These are phyloP conservation scores for Chymomyza costata DNA, from an alignment of 1,140 invertebrate species.

Conservation along the genomic window DNA sequence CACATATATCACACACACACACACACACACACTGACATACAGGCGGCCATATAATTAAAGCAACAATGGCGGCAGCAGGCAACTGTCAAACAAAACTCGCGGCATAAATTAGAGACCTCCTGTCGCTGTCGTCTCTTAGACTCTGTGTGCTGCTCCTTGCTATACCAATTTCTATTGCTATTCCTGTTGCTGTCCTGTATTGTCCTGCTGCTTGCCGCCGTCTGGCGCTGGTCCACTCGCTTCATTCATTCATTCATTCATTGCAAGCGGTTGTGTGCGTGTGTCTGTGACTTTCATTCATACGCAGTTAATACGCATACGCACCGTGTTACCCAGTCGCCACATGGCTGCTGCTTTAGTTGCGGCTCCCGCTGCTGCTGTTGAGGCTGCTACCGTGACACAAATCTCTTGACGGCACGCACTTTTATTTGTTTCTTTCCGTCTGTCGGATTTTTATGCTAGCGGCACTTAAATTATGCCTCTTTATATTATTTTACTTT, in stretches of 20 bases:
- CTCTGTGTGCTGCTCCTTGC: too few relatives aligned
- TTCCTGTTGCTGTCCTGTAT: too few relatives aligned
- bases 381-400: conserved; percentile 9
- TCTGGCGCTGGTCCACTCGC: too few relatives aligned
- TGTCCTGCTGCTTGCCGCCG: too few relatives aligned
- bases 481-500: too few relatives aligned
- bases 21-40: conserved; percentile 17
- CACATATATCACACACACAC: conserved; percentile 17
- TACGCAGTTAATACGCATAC: conserved; percentile 42
- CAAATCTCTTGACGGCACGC: conserved; percentile 50
- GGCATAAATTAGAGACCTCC: conserved; percentile 59
- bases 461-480: too few relatives aligned
- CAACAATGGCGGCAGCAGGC: conserved; percentile 22
- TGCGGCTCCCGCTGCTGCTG: conserved; percentile 2
- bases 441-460: too few relatives aligned
- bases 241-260: conserved; percentile 29
- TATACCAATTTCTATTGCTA: too few relatives aligned
- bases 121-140: too few relatives aligned
- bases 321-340: conserved; percentile 41
- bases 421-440: conserved; percentile 46
- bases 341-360: too few relatives aligned
- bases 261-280: too few relatives aligned
- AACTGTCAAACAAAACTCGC: conserved; percentile 39
- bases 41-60: conserved; percentile 55
- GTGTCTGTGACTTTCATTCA: too few relatives aligned